A percentile compares a stretch with the other conserved stretches of the same genome.
These are phyloP conservation scores for Amazonetta brasiliensis DNA, from an alignment of 2,797 vertebrate genomes.

Conservation along the genomic window DNA sequence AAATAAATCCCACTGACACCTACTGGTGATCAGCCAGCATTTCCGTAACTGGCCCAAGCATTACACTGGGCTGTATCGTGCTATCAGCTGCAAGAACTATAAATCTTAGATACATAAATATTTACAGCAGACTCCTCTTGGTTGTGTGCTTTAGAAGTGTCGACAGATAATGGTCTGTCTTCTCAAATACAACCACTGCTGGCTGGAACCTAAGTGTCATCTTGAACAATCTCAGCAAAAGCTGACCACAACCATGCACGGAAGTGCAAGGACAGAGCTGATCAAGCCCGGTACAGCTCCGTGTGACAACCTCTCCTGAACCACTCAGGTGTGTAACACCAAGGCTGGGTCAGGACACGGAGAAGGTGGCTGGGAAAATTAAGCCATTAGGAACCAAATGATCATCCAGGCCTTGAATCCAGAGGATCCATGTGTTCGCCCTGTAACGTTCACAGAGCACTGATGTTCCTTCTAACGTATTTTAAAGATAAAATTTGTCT, in stretches of 20 bases:
- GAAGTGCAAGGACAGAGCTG: neutral
- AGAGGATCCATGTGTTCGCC: neutral
- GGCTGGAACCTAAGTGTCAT: conserved; percentile 9
- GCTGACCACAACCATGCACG: neutral
- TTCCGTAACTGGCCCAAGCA: neutral
- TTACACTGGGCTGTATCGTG: neutral
- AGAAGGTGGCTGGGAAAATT: neutral
- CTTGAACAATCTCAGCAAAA: conserved; percentile 13
- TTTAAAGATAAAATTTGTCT: neutral
- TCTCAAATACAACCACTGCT: neutral
- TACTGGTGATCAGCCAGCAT: neutral
- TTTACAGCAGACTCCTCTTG: conserved; percentile 5
- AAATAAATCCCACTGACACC: neutral
- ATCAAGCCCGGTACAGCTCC: rapidly evolving
- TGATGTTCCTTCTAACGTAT: neutral
- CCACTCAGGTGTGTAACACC: neutral
- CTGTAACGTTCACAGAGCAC: neutral
- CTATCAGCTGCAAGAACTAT: neutral
- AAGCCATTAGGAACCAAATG: neutral
- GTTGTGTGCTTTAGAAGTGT: neutral
- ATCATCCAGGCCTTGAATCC: neutral
- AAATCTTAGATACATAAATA: neutral
- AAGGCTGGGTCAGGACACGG: neutral
- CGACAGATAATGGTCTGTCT: neutral
- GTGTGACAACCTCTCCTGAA: neutral